Conservation (phyloP, 2,797 vertebrate genomes). For the Molossus molossus region DNA sequence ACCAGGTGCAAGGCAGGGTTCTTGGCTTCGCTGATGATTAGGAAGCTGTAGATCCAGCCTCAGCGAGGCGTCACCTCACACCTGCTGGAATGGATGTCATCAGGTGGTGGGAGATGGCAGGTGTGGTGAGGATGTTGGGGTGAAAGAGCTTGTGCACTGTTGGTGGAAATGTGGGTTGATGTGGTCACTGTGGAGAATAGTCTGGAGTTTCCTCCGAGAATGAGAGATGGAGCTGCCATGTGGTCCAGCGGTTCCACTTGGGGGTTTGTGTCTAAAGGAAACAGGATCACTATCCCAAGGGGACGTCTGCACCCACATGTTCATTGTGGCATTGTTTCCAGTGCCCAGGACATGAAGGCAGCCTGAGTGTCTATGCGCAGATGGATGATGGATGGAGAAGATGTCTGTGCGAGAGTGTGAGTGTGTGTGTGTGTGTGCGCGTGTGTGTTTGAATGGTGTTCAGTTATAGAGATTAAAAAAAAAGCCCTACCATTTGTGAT, state of each 20-base stretch:
- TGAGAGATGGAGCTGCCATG: background rate
- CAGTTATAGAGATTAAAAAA: background rate
- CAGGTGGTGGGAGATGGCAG: background rate
- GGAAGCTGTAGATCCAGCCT: background rate
- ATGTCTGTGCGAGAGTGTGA: rapidly evolving
- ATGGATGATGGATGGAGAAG: background rate
- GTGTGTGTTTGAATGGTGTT: background rate
- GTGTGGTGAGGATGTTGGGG: background rate
- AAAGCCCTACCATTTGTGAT: background rate
- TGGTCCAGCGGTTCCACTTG: background rate
- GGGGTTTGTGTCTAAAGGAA: background rate
- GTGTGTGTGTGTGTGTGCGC: too few species aligned
- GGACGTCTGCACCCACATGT: too few species aligned
- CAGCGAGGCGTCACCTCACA: background rate
- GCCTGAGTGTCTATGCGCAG: background rate
- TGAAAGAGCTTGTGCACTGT: background rate
- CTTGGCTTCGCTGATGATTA: background rate
- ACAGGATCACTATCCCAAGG: background rate
- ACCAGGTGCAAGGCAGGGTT: background rate
- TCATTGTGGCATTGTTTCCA: background rate
- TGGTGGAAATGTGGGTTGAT: background rate
- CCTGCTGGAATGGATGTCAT: background rate
- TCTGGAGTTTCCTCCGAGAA: background rate
- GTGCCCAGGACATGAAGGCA: background rate
- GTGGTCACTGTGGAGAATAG: too few species aligned